phyloP scores from a whole-genome alignment of 2,888 invertebrate genomes.

The Lasioglossum figueresi region DNA sequence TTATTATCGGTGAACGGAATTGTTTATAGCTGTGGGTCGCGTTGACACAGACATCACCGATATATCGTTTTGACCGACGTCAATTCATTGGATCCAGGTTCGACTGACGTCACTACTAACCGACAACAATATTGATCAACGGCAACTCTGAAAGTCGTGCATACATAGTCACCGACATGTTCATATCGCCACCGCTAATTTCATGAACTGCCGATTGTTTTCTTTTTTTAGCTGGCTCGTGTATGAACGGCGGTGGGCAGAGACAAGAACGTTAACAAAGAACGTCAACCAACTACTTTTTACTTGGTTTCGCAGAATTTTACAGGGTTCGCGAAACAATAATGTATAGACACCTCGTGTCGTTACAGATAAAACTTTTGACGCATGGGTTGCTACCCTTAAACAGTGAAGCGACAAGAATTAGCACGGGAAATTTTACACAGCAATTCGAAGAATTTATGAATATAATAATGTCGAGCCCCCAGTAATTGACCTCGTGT shows the following conservation, averaged over 20 bases:
- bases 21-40: not conserved
- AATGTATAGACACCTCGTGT: not conserved
- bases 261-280: not conserved
- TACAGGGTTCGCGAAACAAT: not conserved
- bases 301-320: not conserved
- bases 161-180: constrained; percentile 1
- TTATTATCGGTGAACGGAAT: not conserved
- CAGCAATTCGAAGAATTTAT: no score
- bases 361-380: not conserved
- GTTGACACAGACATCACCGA: not conserved
- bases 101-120: constrained; percentile 2
- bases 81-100: not conserved
- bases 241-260: not conserved
- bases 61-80: not conserved
- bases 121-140: constrained; percentile 10
- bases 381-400: not conserved
- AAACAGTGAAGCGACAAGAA: no score
- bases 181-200: not conserved
- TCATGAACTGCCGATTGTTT: not conserved
- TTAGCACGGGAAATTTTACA: no score
- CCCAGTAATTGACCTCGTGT: no score
- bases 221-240: not conserved
- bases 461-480: no score
- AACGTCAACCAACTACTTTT: not conserved
- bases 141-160: not conserved